Percentiles rank a stretch among this genome's conserved stretches.
These are phyloP conservation scores for Apocheima hispidaria DNA, from an alignment of 2,888 invertebrate genomes.

Conservation along the genomic window DNA sequence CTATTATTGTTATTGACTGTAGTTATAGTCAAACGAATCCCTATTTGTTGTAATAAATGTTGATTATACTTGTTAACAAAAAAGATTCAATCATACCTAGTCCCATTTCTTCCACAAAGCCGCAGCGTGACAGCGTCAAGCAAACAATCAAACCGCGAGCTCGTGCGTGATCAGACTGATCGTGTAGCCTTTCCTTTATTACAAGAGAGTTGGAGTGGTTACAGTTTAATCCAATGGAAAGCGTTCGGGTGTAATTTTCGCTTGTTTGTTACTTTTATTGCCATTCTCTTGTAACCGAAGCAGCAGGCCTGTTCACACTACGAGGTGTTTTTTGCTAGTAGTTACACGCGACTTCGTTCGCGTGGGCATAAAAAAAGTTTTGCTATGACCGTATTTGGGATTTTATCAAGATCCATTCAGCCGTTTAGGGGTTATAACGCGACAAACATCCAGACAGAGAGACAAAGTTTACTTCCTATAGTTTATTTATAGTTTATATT, in stretches of 20 bases:
- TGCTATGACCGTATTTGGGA: too few relatives aligned
- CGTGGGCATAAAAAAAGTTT: too few relatives aligned
- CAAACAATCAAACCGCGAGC: conserved; percentile 9
- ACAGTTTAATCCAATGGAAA: conserved; percentile 29
- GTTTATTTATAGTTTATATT: too few relatives aligned
- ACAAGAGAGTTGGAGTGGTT: background rate
- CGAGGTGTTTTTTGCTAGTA: background rate
- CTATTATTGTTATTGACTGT: too few relatives aligned
- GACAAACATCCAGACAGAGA: too few relatives aligned
- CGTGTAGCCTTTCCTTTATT: conserved; percentile 21
- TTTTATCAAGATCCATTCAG: too few relatives aligned
- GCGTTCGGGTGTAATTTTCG: conserved; percentile 23
- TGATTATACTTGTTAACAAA: background rate
- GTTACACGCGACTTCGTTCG: too few relatives aligned
- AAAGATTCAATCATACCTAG: background rate
- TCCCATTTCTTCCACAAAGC: background rate
- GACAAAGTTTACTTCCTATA: too few relatives aligned
- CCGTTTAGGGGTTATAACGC: too few relatives aligned
- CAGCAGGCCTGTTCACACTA: background rate
- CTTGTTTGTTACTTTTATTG: conserved; percentile 31
- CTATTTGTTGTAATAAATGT: too few relatives aligned
- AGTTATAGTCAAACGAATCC: too few relatives aligned
- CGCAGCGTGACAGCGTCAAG: conserved; percentile 17
- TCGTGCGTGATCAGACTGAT: conserved; percentile 25
- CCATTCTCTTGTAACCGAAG: conserved; percentile 26